Percentiles rank a stretch among this genome's conserved stretches.
These are phyloP conservation scores for Drosophila aff. DNA, from an alignment of 1,140 invertebrate species.

Conservation along the genomic window DNA sequence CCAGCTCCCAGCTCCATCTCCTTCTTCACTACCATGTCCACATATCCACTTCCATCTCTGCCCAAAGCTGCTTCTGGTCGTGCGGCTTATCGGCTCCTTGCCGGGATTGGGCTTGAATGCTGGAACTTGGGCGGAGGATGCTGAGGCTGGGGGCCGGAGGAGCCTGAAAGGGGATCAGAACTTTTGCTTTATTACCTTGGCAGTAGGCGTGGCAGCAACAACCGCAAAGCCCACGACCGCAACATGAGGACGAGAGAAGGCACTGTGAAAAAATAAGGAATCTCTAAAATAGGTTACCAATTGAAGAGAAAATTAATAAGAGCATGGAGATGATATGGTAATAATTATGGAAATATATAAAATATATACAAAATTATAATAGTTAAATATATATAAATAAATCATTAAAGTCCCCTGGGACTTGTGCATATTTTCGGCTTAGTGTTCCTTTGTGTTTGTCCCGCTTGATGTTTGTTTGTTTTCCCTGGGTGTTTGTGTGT, in stretches of 20 bases:
- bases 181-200: constrained; percentile 79
- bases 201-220: constrained; percentile 49
- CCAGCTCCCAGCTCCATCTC: neutral
- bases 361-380: neutral
- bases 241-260: constrained; percentile 20
- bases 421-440: neutral
- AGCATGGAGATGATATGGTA: neutral
- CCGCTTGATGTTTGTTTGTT: constrained; percentile 18
- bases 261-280: constrained; percentile 4
- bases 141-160: neutral
- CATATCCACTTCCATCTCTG: constrained; percentile 2
- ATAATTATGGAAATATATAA: too few species aligned
- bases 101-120: constrained; percentile 10
- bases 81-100: constrained; percentile 32
- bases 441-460: constrained; percentile 24
- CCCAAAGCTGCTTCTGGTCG: constrained; percentile 25
- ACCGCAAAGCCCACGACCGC: constrained; percentile 45
- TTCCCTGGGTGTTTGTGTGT: neutral
- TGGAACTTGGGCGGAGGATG: constrained; percentile 1
- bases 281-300: neutral
- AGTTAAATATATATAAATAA: neutral
- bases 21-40: neutral
- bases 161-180: constrained; percentile 53
- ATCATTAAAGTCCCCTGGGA: neutral
- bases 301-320: too few species aligned